A percentile compares a stretch with the other conserved stretches of the same genome.
phyloP scores from a whole-genome alignment of 2,797 vertebrate species.

The Darevskia mixta region DNA sequence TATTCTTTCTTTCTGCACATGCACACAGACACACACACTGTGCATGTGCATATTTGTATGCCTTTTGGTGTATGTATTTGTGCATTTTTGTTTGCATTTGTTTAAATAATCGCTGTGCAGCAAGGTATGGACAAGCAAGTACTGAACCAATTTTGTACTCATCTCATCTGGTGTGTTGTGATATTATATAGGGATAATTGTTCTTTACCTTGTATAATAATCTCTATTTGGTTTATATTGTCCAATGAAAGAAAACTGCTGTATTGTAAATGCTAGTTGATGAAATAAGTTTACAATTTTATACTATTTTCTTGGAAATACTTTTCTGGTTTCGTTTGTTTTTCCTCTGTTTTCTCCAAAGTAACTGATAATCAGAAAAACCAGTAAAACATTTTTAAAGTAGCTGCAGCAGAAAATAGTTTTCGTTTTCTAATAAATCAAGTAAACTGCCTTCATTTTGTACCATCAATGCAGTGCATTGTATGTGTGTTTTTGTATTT shows the following conservation, averaged over 20 bases:
- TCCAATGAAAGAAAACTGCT: no score
- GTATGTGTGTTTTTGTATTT: slow-evolving; percentile 73
- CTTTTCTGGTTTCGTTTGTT: no score
- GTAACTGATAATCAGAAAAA: no score
- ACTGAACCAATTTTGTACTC: slow-evolving; percentile 54
- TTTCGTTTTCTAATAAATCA: no score
- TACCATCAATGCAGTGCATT: slow-evolving; percentile 61
- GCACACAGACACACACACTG: neutral
- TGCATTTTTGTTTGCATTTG: slow-evolving; percentile 45
- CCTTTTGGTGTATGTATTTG: slow-evolving; percentile 38
- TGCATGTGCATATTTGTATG: neutral
- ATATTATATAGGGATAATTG: neutral
- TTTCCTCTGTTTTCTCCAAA: no score
- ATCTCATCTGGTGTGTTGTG: slow-evolving; percentile 20
- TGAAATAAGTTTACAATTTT: no score
- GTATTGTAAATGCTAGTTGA: no score
- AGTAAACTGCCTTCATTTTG: no score
- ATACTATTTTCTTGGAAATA: no score
- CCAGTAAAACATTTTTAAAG: no score
- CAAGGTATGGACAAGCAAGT: slow-evolving; percentile 57
- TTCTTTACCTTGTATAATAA: neutral
- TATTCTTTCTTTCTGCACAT: neutral
- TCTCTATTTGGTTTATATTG: no score
- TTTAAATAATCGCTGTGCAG: slow-evolving; percentile 45
- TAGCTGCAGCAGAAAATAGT: no score